Base-by-base conservation (phyloP, 2,113 vertebrate species). In the Melanerpes aurifrons region DNA sequence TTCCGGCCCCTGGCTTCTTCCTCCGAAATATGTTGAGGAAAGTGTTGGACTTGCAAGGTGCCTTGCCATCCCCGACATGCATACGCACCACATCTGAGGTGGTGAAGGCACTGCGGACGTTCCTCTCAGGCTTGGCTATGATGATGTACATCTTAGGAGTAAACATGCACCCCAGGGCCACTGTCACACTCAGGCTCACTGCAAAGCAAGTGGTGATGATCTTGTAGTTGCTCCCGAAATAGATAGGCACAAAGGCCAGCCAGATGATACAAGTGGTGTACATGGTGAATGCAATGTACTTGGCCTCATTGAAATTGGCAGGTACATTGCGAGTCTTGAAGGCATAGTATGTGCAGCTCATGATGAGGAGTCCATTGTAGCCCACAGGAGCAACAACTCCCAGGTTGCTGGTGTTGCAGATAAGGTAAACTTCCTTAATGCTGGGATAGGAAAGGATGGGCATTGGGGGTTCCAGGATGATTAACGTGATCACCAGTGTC, bases 71-170 rank as follows among this genome's bases (percentile, higher is more conserved):
- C 7, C 99, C 99, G 2, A 99, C 99, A 18, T 99, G 99, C 99
- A 99, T 99, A 94, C 99, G 98, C 87, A 99, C 99, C 73, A 99
- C 99, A 10, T 99, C 99, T 0, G 99, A 99, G 15, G 99, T 99
- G 96, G 99, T 99, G 97, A 99, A 99, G 97, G 99, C 99, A 98
- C 99, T 99, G 87, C 99, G 98, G 89, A 99, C 99, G 0, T 99
- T 99, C 96, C 99, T 98, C 97, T 99, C 99, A 0, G 99, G 99
- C 95, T 99, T 99, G 96, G 99, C 98, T 57, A 99, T 99, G 93
- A 99, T 99, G 97, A 99, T 99, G 97, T 99, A 99, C 98, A 99
- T 99, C 98, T 99, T 99, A 86, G 99, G 99, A 14, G 99, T 99
- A 98, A 99, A 99, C 99, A 99, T 99, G 97, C 99, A 99, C 62